phyloP scores from a whole-genome alignment of 1,140 invertebrate genomes.

The Drosophila novamexicana region DNA sequence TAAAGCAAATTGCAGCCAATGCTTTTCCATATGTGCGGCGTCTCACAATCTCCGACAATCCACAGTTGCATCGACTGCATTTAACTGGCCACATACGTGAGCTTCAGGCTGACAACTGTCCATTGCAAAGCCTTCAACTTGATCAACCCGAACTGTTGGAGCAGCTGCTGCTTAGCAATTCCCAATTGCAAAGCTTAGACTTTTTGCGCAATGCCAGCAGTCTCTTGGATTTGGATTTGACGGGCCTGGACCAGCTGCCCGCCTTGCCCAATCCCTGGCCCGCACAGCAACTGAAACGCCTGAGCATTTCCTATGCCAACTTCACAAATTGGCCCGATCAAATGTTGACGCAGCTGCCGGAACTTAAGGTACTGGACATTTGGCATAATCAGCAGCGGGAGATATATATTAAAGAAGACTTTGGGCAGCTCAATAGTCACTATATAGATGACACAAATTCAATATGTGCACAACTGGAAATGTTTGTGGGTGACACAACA shows the following conservation, averaged over 20 bases:
- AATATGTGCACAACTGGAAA: conserved; percentile 51
- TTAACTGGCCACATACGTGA: conserved; percentile 26
- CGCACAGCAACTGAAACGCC: conserved; percentile 41
- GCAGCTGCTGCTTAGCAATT: conserved; percentile 51
- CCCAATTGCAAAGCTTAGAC: conserved; percentile 39
- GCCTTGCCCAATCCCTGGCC: conserved; percentile 40
- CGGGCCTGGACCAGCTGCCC: conserved; percentile 43
- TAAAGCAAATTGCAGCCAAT: conserved; percentile 35
- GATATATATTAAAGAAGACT: conserved; percentile 56
- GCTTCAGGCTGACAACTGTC: conserved; percentile 51
- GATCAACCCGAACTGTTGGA: conserved; percentile 36
- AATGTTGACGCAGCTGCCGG: conserved; percentile 44
- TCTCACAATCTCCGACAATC: conserved; percentile 50
- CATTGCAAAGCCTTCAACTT: conserved; percentile 33
- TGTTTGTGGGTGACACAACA: conserved; percentile 22
- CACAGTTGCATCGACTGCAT: conserved; percentile 24
- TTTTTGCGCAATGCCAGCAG: conserved; percentile 51
- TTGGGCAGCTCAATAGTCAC: conserved; percentile 1
- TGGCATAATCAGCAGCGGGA: conserved; percentile 38
- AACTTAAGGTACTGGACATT: conserved; percentile 54
- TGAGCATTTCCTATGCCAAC: conserved; percentile 54
- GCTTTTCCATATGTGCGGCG: conserved; percentile 28
- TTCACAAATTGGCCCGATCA: conserved; percentile 22
- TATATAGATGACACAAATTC: conserved; percentile 36
- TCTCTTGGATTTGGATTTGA: conserved; percentile 57